phyloP scores from a whole-genome alignment of 1,140 invertebrate species.

The Pinna nobilis region DNA sequence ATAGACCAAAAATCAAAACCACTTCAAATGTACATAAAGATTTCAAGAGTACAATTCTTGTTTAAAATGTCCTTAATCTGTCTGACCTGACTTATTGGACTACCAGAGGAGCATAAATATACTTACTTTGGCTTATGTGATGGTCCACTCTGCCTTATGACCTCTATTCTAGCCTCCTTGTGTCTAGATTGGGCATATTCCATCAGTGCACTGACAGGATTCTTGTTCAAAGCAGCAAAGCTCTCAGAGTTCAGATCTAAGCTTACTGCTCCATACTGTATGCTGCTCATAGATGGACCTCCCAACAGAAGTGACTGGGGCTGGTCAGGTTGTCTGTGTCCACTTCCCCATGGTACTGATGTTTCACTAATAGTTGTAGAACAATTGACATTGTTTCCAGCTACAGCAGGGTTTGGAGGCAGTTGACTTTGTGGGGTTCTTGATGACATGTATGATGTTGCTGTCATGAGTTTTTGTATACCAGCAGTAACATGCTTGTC shows the following conservation, averaged over 20 bases:
- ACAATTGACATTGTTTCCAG: not conserved
- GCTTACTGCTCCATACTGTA: slow-evolving; percentile 15
- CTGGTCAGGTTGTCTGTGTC: not conserved
- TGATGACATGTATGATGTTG: not conserved
- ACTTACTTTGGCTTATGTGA: slow-evolving; percentile 74
- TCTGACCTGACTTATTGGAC: no score
- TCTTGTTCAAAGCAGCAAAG: slow-evolving; percentile 75
- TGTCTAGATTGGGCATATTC: slow-evolving; percentile 75
- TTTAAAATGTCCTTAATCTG: no score
- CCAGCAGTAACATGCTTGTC: not conserved
- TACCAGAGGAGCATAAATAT: not conserved
- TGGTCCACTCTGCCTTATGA: slow-evolving; percentile 70
- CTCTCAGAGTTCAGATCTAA: slow-evolving; percentile 65
- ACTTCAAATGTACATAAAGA: not conserved
- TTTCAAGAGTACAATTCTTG: no score
- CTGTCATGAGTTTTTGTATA: not conserved
- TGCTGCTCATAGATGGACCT: not conserved
- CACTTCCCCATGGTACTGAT: not conserved
- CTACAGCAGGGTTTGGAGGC: no score
- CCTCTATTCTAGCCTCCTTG: slow-evolving; percentile 69
- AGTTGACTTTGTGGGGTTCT: not conserved
- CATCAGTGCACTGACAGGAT: slow-evolving; percentile 76
- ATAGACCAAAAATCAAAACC: not conserved
- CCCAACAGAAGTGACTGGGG: slow-evolving; percentile 25
- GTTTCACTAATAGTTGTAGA: not conserved